Base-by-base conservation (phyloP, 2,888 invertebrate species). In the Cheiracanthium punctorium region DNA sequence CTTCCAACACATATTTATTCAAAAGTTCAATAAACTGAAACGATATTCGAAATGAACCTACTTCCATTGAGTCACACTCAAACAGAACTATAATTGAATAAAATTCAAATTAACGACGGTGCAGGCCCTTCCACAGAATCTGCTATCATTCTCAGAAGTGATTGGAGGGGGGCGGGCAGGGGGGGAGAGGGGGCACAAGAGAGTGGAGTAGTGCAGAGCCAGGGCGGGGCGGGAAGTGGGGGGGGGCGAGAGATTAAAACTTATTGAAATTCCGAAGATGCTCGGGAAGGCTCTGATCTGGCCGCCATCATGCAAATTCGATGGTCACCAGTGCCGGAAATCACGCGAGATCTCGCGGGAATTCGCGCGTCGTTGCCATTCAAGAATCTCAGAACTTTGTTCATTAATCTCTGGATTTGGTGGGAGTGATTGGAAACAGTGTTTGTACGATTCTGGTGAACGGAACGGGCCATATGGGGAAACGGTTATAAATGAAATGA, bases 231-330 rank as follows among this genome's bases (percentile, higher is more conserved):
- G 33, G n/a, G 32, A 10, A 48, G 43, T 10, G n/a, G 14, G 8
- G 32, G 52, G 14, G 77, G 67, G 67, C 67, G 77, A 73, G 79
- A 85, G 84, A 85, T 85, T 85, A 85, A 85, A 85, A 85, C 79
- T 84, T 84, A 84, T 84, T 85, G 84, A 85, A 85, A 85, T 85
- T 85, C 84, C 84, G 32, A 70, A 74, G 84, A 79, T 85, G 84
- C 79, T 80, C 82, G 33, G 29, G 17, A 69, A 69, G 64, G 32
- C 30, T 37, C 33, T 2, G 32, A 20, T 37, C 69, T 20, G 33
- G 24, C 67, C 24, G 41, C 79, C 73, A 85, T 85, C 84, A 85
- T 85, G 84, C 84, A 85, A 85, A 85, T 85, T 67, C 84, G 84
- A 69, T 84, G 84, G 84, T 85, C 84, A 85, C 84, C 84, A 79